Evolutionary conservation across 2,113 vertebrate species (phyloP), one percentile per base, ranked within the genome.

Genomic region (Oreochromis tanganicae): DNA sequence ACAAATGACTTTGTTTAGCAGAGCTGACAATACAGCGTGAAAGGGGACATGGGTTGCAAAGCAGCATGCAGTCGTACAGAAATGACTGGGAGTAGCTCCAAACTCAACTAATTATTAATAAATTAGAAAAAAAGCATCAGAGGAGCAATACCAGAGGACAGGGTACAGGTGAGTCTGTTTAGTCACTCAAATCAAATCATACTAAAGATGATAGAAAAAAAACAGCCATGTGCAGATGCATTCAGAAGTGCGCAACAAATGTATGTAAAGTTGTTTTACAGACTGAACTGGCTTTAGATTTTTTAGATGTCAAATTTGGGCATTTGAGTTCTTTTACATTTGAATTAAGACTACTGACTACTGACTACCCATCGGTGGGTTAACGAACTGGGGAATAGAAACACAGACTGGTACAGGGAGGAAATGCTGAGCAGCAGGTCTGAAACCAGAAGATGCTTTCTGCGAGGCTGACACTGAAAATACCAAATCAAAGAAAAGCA

Each of bases 281-380:
- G 5, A 68, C 61, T 68, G 19, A 38, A 68, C 19, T 13, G 34
- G n/a, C 34, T 68, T 68, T 21, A 41, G 19, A 21, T 38, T 13
- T 38, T 14, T 13, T 38, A 36, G 19, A 38, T 66, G 61, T 66
- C 61, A 66, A 36, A 38, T 66, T n/a, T 36, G 34, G 61, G 34
- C 34, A 66, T 38, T 66, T 66, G 17, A 66, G 34, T 12, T 66
- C 34, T n/a, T 66, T 38, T 66, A 66, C 19, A 66, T 66, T 21
- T 68, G 34, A 38, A 68, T 38, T 68, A 68, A 68, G 61, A 68
- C 61, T 38, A 38, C 19, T 66, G 8, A 61, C 57, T 61, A 29
- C 8, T 11, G 12, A 14, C 59, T 34, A 63, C 9, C 29, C 16
- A 0, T 63, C 5, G n/a, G 21, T 48, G 21, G 21, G 41, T 27